phyloP scores from a whole-genome alignment of 1,140 invertebrate genomes.

The Hypsibius dujardini region DNA sequence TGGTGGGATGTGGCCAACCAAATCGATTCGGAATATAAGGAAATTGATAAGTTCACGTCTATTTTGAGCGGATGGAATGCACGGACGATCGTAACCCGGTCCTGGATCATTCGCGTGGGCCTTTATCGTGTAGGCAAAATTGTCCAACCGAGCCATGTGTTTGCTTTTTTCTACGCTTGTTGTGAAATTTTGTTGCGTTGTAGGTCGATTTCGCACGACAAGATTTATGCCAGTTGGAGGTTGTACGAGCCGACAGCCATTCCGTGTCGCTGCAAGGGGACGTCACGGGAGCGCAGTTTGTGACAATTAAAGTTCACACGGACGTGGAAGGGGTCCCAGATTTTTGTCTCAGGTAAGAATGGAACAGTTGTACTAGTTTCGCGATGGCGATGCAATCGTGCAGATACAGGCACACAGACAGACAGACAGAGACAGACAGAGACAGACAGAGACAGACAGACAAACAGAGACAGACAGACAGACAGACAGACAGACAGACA shows the following conservation, averaged over 20 bases:
- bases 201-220: neutral
- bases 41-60: slow-evolving; percentile 5
- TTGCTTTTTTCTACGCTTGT: slow-evolving; percentile 1
- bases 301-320: neutral
- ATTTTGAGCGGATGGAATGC: neutral
- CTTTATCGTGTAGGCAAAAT: neutral
- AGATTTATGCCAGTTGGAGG: neutral
- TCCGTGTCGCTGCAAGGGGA: neutral
- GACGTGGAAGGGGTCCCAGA: neutral
- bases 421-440: too few relatives aligned
- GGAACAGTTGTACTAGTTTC: too few relatives aligned
- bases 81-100: neutral
- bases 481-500: too few relatives aligned
- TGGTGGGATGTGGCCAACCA: neutral
- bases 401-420: too few relatives aligned
- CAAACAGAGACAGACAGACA: too few relatives aligned
- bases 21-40: neutral
- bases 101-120: neutral
- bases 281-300: neutral
- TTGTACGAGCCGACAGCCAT: slow-evolving; percentile 8
- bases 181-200: neutral
- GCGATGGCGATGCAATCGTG: too few relatives aligned
- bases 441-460: too few relatives aligned
- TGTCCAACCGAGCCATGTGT: too few relatives aligned
- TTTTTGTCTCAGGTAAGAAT: neutral